These are phyloP conservation scores for Hartigia nigra DNA, from an alignment of 2,888 invertebrate genomes.

Conservation along the genomic window DNA sequence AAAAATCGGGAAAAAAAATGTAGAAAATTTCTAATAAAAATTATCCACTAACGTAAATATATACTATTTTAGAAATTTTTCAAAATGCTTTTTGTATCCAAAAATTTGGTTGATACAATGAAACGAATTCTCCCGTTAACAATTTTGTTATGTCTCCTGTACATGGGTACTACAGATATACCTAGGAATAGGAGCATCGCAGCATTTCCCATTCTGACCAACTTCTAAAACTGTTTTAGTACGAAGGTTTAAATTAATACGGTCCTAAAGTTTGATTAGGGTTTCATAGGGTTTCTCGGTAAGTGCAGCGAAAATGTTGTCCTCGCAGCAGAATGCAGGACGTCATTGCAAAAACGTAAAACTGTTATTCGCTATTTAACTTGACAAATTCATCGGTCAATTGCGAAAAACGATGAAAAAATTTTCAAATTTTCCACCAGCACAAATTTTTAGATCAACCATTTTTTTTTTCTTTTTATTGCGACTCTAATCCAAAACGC, in stretches of 20 bases:
- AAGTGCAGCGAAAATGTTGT: slow-evolving; percentile 3
- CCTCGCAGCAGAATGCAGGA: not conserved
- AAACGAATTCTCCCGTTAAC: not conserved
- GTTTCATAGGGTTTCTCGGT: slow-evolving; percentile 15
- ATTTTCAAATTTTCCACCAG: not conserved
- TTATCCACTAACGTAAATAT: too few species aligned
- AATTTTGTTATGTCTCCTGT: not conserved
- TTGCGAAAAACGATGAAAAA: not conserved
- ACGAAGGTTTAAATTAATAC: slow-evolving; percentile 22
- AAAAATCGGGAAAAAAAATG: too few species aligned
- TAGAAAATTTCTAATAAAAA: too few species aligned
- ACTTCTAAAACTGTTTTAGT: slow-evolving; percentile 19
- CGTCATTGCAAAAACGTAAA: not conserved
- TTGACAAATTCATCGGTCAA: not conserved
- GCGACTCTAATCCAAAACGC: not conserved
- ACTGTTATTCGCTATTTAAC: not conserved
- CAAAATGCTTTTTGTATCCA: not conserved
- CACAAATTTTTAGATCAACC: not conserved
- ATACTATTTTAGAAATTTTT: too few species aligned
- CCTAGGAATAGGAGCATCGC: not conserved
- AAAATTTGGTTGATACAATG: not conserved
- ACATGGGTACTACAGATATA: not conserved
- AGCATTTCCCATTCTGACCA: slow-evolving; percentile 5
- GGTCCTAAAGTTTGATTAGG: slow-evolving; percentile 21
- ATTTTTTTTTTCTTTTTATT: too few species aligned